Evolutionary conservation across 2,797 vertebrate species (phyloP), one percentile per base, ranked within the genome.

Genomic region (Fistularia commersonii): DNA sequence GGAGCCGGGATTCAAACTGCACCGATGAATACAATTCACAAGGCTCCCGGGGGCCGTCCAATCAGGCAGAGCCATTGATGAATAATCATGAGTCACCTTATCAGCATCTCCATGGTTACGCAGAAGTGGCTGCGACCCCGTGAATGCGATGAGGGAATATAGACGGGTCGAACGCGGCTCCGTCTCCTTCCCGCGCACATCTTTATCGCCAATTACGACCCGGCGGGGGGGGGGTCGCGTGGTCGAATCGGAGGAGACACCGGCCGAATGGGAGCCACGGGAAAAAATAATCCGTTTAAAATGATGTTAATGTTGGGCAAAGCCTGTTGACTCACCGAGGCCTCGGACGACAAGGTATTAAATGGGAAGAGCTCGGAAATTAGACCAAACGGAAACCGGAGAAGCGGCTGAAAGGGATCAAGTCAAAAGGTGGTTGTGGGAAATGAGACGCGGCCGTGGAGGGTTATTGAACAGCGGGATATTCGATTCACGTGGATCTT

Each of bases 51-150:
- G 78, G 79, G 72, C 72, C 62, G 73, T 79, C 79, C 84, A 86
- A 86, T 87, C 82, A 86, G 72, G 62, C 72, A 1, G 66, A 50
- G n/a, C 76, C 68, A 65, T 51, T 80, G 74, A 88, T 87, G 85
- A 89, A 89, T 87, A 87, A 77, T 88, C 78, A 87, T 84, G 81
- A 88, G 79, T 86, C 83, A 87, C 74, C 82, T 82, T 84, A 86
- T 82, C 80, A 80, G 75, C 72, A 52, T 89, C 70, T 45, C 87
- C 87, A 86, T 88, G 85, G 85, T 69, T 76, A 87, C 84, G 45
- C 73, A 71, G 77, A 84, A 80, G 87, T 80, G 78, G 76, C 78
- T 74, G 73, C 70, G 79, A 76, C 71, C 74, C 61, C 58, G 66
- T 61, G 74, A 83, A 82, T 77, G 69, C 67, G 79, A 80, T 75